phyloP scores from a whole-genome alignment of 2,797 vertebrate genomes.

The Gephyroberyx darwinii region DNA sequence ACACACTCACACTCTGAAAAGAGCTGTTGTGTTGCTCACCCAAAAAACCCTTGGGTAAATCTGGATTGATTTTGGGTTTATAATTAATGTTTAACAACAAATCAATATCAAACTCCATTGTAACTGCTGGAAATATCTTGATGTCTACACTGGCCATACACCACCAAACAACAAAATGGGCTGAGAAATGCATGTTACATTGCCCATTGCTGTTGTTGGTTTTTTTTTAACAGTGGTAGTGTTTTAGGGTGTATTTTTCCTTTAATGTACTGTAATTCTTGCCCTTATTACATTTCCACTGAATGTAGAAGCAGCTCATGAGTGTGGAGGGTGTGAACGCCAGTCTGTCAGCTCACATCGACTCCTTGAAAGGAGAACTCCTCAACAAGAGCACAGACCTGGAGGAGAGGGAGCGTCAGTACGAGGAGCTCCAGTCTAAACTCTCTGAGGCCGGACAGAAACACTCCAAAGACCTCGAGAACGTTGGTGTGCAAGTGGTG shows the following conservation, averaged over 20 bases:
- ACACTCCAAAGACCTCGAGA: conserved; percentile 86
- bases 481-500: conserved; percentile 79
- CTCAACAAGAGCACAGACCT: conserved; percentile 82
- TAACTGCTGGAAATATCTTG: too few species aligned
- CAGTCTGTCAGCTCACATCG: conserved; percentile 77
- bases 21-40: too few species aligned
- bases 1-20: background rate
- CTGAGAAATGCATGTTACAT: too few species aligned
- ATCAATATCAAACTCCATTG: too few species aligned
- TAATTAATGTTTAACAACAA: too few species aligned
- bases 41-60: too few species aligned
- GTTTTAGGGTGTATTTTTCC: too few species aligned
- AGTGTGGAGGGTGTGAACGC: conserved; percentile 79
- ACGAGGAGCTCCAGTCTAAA: conserved; percentile 76
- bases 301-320: conserved; percentile 75
- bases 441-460: conserved; percentile 80
- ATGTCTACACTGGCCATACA: too few species aligned
- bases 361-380: conserved; percentile 81
- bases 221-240: too few species aligned
- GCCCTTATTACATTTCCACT: background rate
- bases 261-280: background rate
- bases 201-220: too few species aligned
- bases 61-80: too few species aligned
- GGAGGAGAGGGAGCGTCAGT: conserved; percentile 80
- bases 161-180: too few species aligned